Evolutionary conservation across 2,797 vertebrate species (phyloP), one percentile per base, ranked within the genome.

Genomic region (Choloepus didactylus): DNA sequence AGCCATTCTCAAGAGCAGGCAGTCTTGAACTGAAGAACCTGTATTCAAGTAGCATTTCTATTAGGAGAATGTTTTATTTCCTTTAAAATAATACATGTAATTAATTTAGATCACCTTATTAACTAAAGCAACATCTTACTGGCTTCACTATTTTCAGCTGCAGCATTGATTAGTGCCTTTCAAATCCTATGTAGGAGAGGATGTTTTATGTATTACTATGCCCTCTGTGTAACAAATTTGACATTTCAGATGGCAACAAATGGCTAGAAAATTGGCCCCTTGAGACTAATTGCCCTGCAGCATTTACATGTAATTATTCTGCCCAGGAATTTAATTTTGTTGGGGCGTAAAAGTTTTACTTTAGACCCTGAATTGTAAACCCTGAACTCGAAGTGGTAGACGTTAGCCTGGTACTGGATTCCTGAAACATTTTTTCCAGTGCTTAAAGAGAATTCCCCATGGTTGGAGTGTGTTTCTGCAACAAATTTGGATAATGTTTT

Each of bases 231-330:
- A 94, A 97, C 96, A 96, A 98, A 97, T 98, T 89, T 97, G 97
- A 98, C 97, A 97, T 98, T 98, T 98, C 95, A 96, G 97, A 97
- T 97, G 95, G 93, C 97, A 98, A 97, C 97, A 98, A 98, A 97
- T 95, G 98, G 95, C 95, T 97, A 96, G 93, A 97, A 98, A 98
- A 98, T 98, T 98, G 97, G 95, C 89, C 98, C 95, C 97, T 98
- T 82, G 98, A 97, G 97, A 98, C 92, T 98, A 98, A 97, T 70
- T 98, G 93, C 93, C 95, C 87, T 97, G 96, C 93, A 98, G 86
- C 97, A 96, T 98, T 98, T 98, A 97, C 96, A 97, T 96, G 96
- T 94, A 98, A 98, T 98, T 98, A 98, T 98, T 98, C 97, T 97
- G 93, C 94, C 84, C 54, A 19, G 95, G 95, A 97, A 98, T 98